Evolutionary conservation across 2,113 vertebrate genomes (phyloP), one percentile per base, ranked within the genome.

Genomic region (Ameiurus melas): DNA sequence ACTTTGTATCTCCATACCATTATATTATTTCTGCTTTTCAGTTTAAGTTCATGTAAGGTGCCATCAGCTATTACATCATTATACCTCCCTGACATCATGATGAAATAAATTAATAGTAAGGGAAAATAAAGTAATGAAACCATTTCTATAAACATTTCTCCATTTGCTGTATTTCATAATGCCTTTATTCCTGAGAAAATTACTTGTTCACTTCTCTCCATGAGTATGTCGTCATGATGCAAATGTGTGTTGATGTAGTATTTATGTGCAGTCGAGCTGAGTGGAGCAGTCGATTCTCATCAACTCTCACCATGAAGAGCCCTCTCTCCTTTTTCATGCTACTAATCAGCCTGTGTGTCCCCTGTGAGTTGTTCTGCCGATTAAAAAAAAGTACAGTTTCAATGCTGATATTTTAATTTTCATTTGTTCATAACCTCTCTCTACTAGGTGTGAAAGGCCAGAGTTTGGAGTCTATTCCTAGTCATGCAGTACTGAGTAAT

Each of bases 261-360:
- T 89, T 87, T 89, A 90, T 87, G 85, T 79, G 58, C 58, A 62
- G 71, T 84, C 88, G 84, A 90, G 10, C 84, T 81, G 75, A 81
- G 30, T 80, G 81, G 85, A 85, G 81, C 57, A 64, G 25, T 53
- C 51, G n/a, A 13, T 30, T 84, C 19, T 83, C 78, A 85, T 88
- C 47, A 57, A 57, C 13, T 3, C 55, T 57, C 55, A 57, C 55
- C 55, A 57, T 17, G 55, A 57, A 57, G 55, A 17, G 16, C 55
- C 55, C 55, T 17, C 14, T 57, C 55, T 57, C 55, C 14, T 57
- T 17, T 17, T 57, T 57, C 14, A 2, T 57, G 55, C 55, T 57
- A 17, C 55, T 57, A 57, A 57, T 57, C 16, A 57, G 16, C 55
- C 55, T 57, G 55, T 14, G 16, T 13, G 55, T 57, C 2, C 14